Evolutionary conservation across 2,113 vertebrate genomes (phyloP), one percentile per base, ranked within the genome.

Genomic region (Chloropsis cyanopogon): DNA sequence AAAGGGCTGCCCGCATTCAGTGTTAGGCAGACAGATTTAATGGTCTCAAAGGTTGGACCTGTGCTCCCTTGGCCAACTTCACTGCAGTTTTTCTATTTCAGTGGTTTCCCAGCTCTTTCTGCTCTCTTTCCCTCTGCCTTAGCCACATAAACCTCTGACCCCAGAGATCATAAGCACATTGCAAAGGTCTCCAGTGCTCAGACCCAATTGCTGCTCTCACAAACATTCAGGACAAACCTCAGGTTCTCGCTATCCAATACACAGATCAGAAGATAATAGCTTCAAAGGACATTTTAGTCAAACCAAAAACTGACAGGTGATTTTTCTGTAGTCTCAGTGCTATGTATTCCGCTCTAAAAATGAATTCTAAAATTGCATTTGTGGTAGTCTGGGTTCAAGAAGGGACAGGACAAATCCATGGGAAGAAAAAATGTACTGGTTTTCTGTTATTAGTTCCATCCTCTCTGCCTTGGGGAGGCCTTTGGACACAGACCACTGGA

Each of bases 401-500:
- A 61, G 6, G 11, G 24, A 44, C 18, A 64, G 24, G 17, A 61
- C 2, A 84, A 65, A 31, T 35, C 17, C 29, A 25, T 8, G 10
- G 15, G 15, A 10, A 70, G 13, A 61, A 73, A 73, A 69, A 6
- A 86, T 29, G 2, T 10, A 33, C 9, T 16, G 14, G 2, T 4
- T 94, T 44, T 50, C 12, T 69, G 5, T 61, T 77, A 44, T 61
- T 64, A 65, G 10, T 18, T 76, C 37, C 11, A 61, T 35, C 12
- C 46, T 33, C 16, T 56, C 41, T 64, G 10, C 37, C 22, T 77
- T 0, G 0, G 37, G 44, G 64, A 86, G 16, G 21, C 18, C 37
- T 21, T 72, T 0, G 0, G 53, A 26, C 28, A 59, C 23, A 35
- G 21, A n/a, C 31, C 23, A 15, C 25, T 26, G 18, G 44, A 75